Evolutionary conservation across 1,140 invertebrate species (phyloP).

Genomic region (Eupeodes corollae): DNA sequence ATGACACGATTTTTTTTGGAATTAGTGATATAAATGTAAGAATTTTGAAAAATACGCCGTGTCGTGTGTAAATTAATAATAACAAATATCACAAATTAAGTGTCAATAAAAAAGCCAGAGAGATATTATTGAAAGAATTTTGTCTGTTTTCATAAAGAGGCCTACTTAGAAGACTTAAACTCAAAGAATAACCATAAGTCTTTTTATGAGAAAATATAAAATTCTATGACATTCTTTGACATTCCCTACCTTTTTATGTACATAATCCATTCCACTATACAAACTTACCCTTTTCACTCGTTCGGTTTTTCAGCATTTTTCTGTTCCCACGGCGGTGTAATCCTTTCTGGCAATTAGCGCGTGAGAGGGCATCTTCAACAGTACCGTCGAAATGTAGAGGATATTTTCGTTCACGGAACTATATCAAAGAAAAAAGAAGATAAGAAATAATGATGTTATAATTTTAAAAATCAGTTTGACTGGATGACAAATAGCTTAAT

Average conservation of each 20-base stretch:
- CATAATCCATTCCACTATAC: no score
- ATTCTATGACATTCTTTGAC: slow-evolving; percentile 7
- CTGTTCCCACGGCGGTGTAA: slow-evolving; percentile 24
- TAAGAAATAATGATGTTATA: not conserved
- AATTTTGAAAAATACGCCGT: no score
- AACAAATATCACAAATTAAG: no score
- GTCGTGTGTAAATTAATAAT: no score
- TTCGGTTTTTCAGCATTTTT: slow-evolving; percentile 32
- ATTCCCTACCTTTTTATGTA: not conserved
- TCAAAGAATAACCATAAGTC: no score
- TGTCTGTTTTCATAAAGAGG: no score
- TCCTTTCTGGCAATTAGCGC: slow-evolving; percentile 35
- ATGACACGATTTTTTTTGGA: no score
- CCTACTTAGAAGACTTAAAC: no score
- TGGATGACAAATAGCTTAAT: not conserved
- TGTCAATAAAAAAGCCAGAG: no score
- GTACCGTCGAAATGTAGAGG: slow-evolving; percentile 38
- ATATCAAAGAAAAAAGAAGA: slow-evolving; percentile 9
- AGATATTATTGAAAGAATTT: no score
- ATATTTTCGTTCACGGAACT: slow-evolving; percentile 43
- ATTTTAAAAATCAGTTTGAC: not conserved
- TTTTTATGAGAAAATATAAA: no score
- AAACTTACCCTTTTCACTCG: slow-evolving; percentile 29
- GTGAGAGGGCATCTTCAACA: slow-evolving; percentile 30
- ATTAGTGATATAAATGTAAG: no score